phyloP scores from a whole-genome alignment of 2,888 invertebrate species.

The Rhagonycha lutea region DNA sequence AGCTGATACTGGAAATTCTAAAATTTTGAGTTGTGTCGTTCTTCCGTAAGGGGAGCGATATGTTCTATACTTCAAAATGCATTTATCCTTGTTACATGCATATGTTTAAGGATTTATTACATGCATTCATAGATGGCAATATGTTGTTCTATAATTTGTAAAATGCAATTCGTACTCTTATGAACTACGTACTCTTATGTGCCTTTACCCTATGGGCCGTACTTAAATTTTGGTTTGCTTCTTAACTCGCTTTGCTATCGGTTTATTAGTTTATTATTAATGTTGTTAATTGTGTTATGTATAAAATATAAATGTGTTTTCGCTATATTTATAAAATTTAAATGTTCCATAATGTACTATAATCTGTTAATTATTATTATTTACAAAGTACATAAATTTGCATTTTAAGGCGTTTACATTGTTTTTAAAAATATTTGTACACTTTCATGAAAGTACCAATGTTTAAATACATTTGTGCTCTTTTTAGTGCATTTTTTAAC shows the following conservation, averaged over 20 bases:
- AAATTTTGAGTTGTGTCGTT: too few relatives aligned
- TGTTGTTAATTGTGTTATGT: constrained; percentile 35
- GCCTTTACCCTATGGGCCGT: too few relatives aligned
- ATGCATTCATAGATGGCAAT: too few relatives aligned
- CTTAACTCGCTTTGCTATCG: constrained; percentile 26
- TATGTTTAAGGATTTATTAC: too few relatives aligned
- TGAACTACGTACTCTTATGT: too few relatives aligned
- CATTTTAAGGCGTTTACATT: constrained; percentile 23
- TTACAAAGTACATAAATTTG: constrained; percentile 20
- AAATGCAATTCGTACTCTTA: too few relatives aligned
- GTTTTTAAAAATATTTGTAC: constrained; percentile 35
- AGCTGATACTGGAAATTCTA: too few relatives aligned
- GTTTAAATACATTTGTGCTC: constrained; percentile 33
- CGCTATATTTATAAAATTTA: constrained; percentile 26
- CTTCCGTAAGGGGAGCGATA: too few relatives aligned
- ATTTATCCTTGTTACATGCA: too few relatives aligned
- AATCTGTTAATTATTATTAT: constrained; percentile 20
- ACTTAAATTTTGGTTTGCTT: too few relatives aligned
- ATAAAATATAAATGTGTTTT: constrained; percentile 32
- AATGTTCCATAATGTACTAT: constrained; percentile 21
- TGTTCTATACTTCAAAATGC: too few relatives aligned
- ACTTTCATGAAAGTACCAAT: constrained; percentile 28
- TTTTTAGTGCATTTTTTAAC: constrained; percentile 7
- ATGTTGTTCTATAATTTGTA: too few relatives aligned
- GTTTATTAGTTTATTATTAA: constrained; percentile 36